phyloP scores from a whole-genome alignment of 2,113 vertebrate genomes.

The Montifringilla adamsi region DNA sequence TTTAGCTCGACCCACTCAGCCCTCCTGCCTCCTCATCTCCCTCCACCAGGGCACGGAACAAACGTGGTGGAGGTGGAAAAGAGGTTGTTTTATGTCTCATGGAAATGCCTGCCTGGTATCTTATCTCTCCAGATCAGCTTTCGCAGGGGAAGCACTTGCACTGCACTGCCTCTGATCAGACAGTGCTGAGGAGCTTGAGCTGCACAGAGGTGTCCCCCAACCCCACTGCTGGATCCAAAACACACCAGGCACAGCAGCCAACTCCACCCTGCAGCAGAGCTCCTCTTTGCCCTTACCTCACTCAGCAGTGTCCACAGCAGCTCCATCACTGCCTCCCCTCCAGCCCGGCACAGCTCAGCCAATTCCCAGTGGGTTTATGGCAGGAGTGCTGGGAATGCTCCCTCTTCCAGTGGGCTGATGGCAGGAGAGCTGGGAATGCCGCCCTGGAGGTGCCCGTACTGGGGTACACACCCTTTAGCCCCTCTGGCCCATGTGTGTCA shows the following conservation, averaged over 20 bases:
- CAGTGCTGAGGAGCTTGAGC: not conserved
- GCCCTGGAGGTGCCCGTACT: rapidly evolving
- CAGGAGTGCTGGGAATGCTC: not conserved
- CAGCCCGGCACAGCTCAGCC: rapidly evolving
- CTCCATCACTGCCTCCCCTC: not conserved
- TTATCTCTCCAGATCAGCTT: constrained; percentile 31
- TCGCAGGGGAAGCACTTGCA: not conserved
- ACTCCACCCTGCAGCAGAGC: not conserved
- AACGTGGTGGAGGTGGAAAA: not conserved
- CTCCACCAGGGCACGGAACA: not conserved
- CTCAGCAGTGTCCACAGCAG: not conserved
- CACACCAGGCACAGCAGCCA: not conserved
- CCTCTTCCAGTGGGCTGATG: rapidly evolving
- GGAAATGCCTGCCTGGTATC: not conserved
- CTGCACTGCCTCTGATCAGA: not conserved
- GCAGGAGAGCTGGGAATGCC: not conserved
- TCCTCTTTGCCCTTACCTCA: not conserved
- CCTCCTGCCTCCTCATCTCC: not conserved
- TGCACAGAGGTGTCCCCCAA: not conserved
- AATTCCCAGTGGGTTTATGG: rapidly evolving
- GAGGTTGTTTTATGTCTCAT: not conserved
- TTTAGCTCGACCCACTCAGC: not conserved
- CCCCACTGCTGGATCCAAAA: not conserved
- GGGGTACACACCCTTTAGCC: rapidly evolving
- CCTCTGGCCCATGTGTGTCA: rapidly evolving